phyloP scores from a whole-genome alignment of 2,113 vertebrate genomes.

The Empidonax traillii region DNA sequence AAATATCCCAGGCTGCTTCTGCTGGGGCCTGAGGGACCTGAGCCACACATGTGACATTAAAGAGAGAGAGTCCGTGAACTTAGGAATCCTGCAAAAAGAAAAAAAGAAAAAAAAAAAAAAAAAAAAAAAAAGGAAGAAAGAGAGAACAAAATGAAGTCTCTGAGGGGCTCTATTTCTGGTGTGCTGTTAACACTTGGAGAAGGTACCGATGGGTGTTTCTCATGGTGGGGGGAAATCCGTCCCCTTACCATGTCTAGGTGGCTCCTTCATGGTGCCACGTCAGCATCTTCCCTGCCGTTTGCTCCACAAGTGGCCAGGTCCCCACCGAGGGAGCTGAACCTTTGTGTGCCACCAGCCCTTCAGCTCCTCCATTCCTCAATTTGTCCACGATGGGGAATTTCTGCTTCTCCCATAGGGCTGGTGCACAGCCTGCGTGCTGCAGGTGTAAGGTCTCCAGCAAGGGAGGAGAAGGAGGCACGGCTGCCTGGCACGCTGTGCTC shows the following conservation, averaged over 20 bases:
- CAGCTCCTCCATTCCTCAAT: background rate
- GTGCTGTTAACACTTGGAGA: background rate
- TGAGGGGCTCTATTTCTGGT: background rate
- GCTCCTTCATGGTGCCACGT: fast-evolving
- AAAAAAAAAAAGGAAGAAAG: background rate
- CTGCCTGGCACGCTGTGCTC: fast-evolving
- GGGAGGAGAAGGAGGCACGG: background rate
- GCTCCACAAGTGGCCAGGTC: background rate
- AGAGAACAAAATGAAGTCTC: background rate
- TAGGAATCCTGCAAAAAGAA: background rate
- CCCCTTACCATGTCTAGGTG: background rate
- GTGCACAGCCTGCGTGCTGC: background rate
- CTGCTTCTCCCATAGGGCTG: fast-evolving
- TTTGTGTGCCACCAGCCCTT: fast-evolving
- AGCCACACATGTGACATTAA: background rate
- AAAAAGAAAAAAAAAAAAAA: background rate
- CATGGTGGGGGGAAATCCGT: background rate
- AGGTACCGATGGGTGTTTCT: background rate
- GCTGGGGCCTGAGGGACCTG: constrained; percentile 44
- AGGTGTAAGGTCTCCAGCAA: background rate
- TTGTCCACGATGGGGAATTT: background rate
- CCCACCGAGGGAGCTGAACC: background rate
- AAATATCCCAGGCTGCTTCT: constrained; percentile 65
- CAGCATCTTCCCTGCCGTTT: background rate
- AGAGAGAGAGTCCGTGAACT: background rate